These are phyloP conservation scores for Mythimna impura DNA, from an alignment of 2,888 invertebrate species.

Conservation along the genomic window DNA sequence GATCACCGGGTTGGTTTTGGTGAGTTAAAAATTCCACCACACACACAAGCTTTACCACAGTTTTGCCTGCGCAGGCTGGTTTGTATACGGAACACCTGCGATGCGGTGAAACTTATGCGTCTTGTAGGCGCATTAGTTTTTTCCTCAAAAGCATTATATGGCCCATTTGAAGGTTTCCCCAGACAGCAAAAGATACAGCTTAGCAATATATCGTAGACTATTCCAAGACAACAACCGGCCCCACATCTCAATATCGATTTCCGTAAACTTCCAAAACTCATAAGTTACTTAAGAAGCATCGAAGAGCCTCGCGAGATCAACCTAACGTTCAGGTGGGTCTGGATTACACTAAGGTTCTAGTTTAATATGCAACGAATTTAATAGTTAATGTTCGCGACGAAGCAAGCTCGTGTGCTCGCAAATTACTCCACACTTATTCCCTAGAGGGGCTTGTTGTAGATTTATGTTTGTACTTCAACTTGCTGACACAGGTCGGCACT, in stretches of 20 bases:
- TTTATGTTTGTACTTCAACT: constrained; percentile 85
- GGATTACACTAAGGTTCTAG: constrained; percentile 85
- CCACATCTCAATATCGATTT: constrained; percentile 50
- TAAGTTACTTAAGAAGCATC: constrained; percentile 71
- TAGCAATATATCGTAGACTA: constrained; percentile 1
- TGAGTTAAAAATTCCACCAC: no score
- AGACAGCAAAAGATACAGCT: not conserved
- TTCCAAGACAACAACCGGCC: constrained; percentile 21
- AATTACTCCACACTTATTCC: constrained; percentile 88
- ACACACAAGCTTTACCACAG: no score
- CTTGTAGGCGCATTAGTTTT: no score
- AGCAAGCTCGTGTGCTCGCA: constrained; percentile 83
- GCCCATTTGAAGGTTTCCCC: no score
- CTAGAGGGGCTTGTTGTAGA: constrained; percentile 79
- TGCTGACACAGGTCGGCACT: constrained; percentile 79
- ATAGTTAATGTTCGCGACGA: constrained; percentile 88
- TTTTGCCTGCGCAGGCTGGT: no score
- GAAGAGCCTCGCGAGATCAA: constrained; percentile 73
- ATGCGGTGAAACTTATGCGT: no score
- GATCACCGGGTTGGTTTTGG: no score
- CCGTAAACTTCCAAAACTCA: constrained; percentile 50
- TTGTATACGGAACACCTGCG: no score
- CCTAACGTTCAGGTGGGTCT: constrained; percentile 74
- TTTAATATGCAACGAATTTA: constrained; percentile 90
- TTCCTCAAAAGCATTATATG: no score